phyloP scores from a whole-genome alignment of 2,888 invertebrate genomes.

The Metellina segmentata region DNA sequence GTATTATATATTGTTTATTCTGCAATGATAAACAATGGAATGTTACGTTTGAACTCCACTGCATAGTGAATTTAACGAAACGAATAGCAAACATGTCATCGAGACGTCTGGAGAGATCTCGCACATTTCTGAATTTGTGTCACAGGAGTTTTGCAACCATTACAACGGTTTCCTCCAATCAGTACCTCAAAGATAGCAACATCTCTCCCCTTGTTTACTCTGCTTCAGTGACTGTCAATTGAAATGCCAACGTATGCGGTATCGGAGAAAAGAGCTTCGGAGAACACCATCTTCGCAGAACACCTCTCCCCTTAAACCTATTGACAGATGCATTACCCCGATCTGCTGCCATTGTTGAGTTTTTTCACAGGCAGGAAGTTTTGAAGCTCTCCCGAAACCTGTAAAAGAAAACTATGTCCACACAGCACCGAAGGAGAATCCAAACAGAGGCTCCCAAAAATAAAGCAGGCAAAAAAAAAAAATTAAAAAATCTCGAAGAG shows the following conservation, averaged over 20 bases:
- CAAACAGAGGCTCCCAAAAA: conserved; percentile 17
- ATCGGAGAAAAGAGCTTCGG: neutral
- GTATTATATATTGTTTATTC: too few species aligned
- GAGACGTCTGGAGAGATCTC: too few species aligned
- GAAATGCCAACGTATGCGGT: neutral
- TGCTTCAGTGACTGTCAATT: neutral
- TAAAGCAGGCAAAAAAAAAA: conserved; percentile 20
- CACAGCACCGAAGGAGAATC: conserved; percentile 1
- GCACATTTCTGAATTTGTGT: too few species aligned
- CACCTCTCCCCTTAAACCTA: conserved; percentile 23
- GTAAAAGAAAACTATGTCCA: conserved; percentile 32
- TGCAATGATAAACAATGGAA: too few species aligned
- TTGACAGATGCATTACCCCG: conserved; percentile 57
- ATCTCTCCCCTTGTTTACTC: neutral
- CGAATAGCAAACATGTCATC: too few species aligned
- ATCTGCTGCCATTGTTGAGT: conserved; percentile 29
- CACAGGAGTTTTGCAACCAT: too few species aligned
- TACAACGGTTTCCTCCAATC: neutral
- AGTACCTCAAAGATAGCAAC: neutral
- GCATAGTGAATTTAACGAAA: too few species aligned
- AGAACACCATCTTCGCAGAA: neutral
- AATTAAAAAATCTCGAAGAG: conserved; percentile 7
- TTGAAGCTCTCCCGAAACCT: conserved; percentile 22
- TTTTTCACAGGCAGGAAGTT: conserved; percentile 48
- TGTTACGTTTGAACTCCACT: too few species aligned